phyloP scores from a whole-genome alignment of 2,113 vertebrate species.

The Aphyosemion australe region DNA sequence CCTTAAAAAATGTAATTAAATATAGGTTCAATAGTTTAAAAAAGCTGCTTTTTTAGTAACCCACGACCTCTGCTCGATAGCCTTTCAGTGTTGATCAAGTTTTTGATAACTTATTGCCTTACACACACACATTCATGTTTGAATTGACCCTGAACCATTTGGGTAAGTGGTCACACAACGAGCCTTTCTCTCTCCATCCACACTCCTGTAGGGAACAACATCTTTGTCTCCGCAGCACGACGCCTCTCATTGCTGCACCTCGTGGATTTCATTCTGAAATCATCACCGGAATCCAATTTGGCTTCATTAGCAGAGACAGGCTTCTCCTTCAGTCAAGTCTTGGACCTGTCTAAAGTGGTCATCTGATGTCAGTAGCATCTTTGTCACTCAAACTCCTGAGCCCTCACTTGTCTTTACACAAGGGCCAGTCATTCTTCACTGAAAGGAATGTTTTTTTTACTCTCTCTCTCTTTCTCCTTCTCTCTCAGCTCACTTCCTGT shows the following conservation, averaged over 20 bases:
- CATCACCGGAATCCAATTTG: slow-evolving; percentile 77
- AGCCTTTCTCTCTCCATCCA: slow-evolving; percentile 16
- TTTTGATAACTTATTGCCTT: slow-evolving; percentile 26
- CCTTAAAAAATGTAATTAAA: no score
- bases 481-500: slow-evolving; percentile 65
- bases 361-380: slow-evolving; percentile 71
- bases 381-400: slow-evolving; percentile 74
- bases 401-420: slow-evolving; percentile 63
- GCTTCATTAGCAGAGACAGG: slow-evolving; percentile 73
- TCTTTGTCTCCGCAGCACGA: slow-evolving; percentile 37
- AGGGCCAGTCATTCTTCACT: slow-evolving; percentile 69
- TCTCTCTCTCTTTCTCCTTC: slow-evolving; percentile 6
- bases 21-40: neutral
- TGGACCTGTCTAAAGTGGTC: slow-evolving; percentile 69
- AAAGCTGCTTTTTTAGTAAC: neutral
- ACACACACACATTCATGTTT: slow-evolving; percentile 61
- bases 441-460: slow-evolving; percentile 57
- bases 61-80: slow-evolving; percentile 1
- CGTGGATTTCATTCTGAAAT: slow-evolving; percentile 76
- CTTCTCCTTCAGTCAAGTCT: slow-evolving; percentile 62
- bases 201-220: slow-evolving; percentile 6
- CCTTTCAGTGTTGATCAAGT: slow-evolving; percentile 47
- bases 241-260: slow-evolving; percentile 55
- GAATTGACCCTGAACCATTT: slow-evolving; percentile 31
- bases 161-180: slow-evolving; percentile 45